Percentiles rank a stretch among this genome's conserved stretches.
Conservation (phyloP, 2,888 invertebrate species). For the Punctoribates punctum region DNA sequence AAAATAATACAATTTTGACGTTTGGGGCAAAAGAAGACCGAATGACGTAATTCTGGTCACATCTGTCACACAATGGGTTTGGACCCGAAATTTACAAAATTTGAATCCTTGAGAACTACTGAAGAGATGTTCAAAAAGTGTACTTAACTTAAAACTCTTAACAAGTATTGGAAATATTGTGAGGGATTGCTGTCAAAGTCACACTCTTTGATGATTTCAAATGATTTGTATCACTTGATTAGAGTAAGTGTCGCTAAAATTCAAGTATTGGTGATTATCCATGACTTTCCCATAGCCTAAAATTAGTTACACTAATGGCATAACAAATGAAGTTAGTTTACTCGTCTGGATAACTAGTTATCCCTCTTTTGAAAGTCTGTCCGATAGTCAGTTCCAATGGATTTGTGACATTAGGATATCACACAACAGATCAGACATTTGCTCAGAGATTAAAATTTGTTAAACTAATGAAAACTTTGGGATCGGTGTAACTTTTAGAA, state of each 20-base stretch:
- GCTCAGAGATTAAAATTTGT: neutral
- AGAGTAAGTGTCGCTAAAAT: neutral
- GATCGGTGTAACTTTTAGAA: neutral
- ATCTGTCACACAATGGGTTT: slow-evolving; percentile 1
- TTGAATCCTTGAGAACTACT: neutral
- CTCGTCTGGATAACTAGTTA: slow-evolving; percentile 4
- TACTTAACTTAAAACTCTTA: slow-evolving; percentile 17
- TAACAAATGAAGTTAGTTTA: slow-evolving; percentile 21
- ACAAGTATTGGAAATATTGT: slow-evolving; percentile 12
- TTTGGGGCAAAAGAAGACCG: neutral
- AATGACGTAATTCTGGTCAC: slow-evolving; percentile 17
- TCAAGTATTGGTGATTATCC: slow-evolving; percentile 25
- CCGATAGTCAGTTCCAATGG: neutral
- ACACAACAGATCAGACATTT: neutral
- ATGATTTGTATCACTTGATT: slow-evolving; percentile 30
- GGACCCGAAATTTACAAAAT: neutral
- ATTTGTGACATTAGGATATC: slow-evolving; percentile 9
- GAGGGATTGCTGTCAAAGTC: slow-evolving; percentile 7
- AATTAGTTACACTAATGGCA: slow-evolving; percentile 34
- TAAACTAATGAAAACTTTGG: neutral
- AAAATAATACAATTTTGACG: slow-evolving; percentile 18
- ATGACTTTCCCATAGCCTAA: slow-evolving; percentile 32
- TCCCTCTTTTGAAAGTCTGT: neutral
- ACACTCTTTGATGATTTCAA: slow-evolving; percentile 8
- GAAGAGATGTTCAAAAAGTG: slow-evolving; percentile 5